Percentiles rank a stretch among this genome's conserved stretches.
Evolutionary conservation across 2,113 vertebrate species (phyloP).

Genomic region (Vombatus ursinus): DNA sequence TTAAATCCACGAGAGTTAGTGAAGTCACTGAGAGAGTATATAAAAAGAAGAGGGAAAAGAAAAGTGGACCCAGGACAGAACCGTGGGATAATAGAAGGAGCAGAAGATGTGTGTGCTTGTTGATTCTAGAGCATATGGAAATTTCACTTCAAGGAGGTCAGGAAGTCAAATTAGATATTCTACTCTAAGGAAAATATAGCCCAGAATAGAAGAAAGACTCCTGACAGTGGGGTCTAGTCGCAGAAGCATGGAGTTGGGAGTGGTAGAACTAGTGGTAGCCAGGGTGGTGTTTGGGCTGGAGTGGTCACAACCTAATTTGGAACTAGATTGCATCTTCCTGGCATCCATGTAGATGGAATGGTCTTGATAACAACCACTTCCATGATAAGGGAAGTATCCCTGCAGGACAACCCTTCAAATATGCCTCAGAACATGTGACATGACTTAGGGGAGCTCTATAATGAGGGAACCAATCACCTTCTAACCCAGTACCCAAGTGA

Average conservation of each 20-base stretch:
- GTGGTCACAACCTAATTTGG: background rate
- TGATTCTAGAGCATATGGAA: background rate
- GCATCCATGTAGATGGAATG: background rate
- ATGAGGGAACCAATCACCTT: background rate
- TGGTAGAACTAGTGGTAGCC: background rate
- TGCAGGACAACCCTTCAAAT: background rate
- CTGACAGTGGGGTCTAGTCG: background rate
- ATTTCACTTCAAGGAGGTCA: background rate
- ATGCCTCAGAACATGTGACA: background rate
- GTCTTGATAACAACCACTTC: background rate
- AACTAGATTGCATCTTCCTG: background rate
- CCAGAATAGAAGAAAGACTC: background rate
- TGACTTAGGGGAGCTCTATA: background rate
- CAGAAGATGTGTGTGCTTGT: background rate
- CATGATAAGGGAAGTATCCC: background rate
- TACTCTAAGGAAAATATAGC: background rate
- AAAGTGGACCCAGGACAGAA: background rate
- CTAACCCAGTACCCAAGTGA: background rate
- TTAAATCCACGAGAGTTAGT: background rate
- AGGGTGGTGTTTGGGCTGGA: background rate
- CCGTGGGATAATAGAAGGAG: background rate
- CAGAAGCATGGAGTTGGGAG: background rate
- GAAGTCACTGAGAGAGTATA: background rate
- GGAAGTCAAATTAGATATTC: background rate
- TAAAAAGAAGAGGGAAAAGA: background rate